Evolutionary conservation across 2,888 invertebrate genomes (phyloP).

Genomic region (Trachelus stipa): DNA sequence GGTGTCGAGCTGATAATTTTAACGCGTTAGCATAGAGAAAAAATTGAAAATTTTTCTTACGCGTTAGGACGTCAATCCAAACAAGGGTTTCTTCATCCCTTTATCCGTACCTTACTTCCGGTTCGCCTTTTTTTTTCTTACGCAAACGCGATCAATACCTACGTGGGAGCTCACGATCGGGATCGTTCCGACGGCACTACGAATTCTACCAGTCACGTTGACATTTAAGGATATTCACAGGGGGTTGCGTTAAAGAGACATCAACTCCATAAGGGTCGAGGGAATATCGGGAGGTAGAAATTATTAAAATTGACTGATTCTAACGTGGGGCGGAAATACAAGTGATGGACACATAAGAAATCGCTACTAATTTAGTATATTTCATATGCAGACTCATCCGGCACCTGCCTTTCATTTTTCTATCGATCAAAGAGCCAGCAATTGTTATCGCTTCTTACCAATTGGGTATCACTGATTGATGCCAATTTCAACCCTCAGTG

Average conservation of each 20-base stretch:
- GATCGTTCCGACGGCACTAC: neutral
- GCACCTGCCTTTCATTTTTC: constrained; percentile 45
- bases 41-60: neutral
- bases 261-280: constrained; percentile 15
- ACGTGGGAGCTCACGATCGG: neutral
- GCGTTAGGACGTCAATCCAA: neutral
- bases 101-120: neutral
- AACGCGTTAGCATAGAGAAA: neutral
- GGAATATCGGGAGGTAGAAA: constrained; percentile 26
- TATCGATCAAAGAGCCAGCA: neutral
- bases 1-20: neutral
- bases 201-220: neutral
- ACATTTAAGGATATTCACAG: neutral
- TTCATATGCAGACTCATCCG: constrained; percentile 55
- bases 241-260: neutral
- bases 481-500: neutral
- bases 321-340: constrained; percentile 19
- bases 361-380: constrained; percentile 52
- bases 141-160: neutral
- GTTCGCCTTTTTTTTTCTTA: neutral
- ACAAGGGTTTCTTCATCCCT: neutral
- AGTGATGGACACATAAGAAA: constrained; percentile 38
- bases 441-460: constrained; percentile 1
- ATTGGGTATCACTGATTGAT: neutral
- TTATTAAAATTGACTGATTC: constrained; percentile 56